Evolutionary conservation across 2,888 invertebrate species (phyloP).

Genomic region (Seira musarum): DNA sequence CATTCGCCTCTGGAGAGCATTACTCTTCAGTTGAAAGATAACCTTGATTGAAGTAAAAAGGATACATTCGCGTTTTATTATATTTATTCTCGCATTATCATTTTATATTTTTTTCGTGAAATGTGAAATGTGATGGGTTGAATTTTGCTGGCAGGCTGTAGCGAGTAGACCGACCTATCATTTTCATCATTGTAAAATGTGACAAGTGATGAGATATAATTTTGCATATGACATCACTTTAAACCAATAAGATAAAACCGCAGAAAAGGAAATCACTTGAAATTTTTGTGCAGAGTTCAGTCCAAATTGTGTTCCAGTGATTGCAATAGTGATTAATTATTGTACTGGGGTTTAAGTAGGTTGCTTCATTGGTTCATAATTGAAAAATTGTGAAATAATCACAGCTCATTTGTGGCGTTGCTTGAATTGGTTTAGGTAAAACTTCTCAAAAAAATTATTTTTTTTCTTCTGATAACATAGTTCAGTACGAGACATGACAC

Average conservation of each 20-base stretch:
- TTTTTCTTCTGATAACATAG: too few species aligned
- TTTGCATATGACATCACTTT: slow-evolving; percentile 58
- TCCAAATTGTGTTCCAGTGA: neutral
- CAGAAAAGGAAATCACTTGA: slow-evolving; percentile 49
- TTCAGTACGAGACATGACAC: too few species aligned
- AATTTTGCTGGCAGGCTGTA: neutral
- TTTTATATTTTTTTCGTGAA: neutral
- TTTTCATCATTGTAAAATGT: slow-evolving; percentile 25
- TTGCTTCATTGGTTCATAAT: too few species aligned
- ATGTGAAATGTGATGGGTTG: neutral
- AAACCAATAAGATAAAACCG: slow-evolving; percentile 56
- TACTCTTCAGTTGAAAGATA: neutral
- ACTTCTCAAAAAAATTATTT: too few species aligned
- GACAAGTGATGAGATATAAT: slow-evolving; percentile 60
- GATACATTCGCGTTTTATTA: neutral
- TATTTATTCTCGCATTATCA: neutral
- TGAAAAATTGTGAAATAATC: too few species aligned
- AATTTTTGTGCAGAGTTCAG: neutral
- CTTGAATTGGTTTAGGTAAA: too few species aligned
- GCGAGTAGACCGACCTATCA: neutral
- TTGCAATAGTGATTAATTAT: too few species aligned
- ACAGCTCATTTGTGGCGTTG: too few species aligned
- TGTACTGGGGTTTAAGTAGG: too few species aligned
- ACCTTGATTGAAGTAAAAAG: neutral
- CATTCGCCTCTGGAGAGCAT: too few species aligned